phyloP scores from a whole-genome alignment of 2,888 invertebrate species.

The Candidula unifasciata region DNA sequence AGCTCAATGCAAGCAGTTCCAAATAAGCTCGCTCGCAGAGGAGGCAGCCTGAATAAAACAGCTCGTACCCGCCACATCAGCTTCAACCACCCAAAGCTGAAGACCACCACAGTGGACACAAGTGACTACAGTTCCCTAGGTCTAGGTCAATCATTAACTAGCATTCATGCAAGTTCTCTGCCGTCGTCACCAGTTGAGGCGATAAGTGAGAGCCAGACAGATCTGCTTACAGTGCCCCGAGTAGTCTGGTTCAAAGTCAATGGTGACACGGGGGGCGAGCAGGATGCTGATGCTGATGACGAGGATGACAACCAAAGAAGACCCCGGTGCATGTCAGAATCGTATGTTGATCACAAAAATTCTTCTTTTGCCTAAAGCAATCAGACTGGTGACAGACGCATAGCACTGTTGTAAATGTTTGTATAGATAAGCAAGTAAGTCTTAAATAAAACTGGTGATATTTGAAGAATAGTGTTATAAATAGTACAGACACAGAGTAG shows the following conservation, averaged over 20 bases:
- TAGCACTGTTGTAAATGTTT: not conserved
- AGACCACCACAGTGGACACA: not conserved
- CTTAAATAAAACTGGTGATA: too few relatives aligned
- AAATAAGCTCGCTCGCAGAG: slow-evolving; percentile 54
- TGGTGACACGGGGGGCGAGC: not conserved
- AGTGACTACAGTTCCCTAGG: not conserved
- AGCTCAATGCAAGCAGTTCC: slow-evolving; percentile 64
- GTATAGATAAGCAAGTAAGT: too few relatives aligned
- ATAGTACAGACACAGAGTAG: too few relatives aligned
- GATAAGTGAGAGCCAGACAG: not conserved
- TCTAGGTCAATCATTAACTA: not conserved
- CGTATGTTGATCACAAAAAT: slow-evolving; percentile 18
- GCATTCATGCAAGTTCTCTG: not conserved
- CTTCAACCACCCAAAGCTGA: not conserved
- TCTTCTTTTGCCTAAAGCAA: not conserved
- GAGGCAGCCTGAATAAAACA: slow-evolving; percentile 9
- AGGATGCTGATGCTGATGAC: not conserved
- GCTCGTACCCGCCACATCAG: slow-evolving; percentile 36
- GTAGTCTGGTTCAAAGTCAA: not conserved
- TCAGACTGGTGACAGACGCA: not conserved
- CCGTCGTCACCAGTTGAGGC: not conserved
- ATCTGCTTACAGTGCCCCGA: not conserved
- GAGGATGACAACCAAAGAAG: slow-evolving; percentile 32
- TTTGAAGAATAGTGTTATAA: too few relatives aligned
- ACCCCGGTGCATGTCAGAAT: slow-evolving; percentile 47